Conservation (phyloP, 2,888 invertebrate species). For the Keiferia lycopersicella region DNA sequence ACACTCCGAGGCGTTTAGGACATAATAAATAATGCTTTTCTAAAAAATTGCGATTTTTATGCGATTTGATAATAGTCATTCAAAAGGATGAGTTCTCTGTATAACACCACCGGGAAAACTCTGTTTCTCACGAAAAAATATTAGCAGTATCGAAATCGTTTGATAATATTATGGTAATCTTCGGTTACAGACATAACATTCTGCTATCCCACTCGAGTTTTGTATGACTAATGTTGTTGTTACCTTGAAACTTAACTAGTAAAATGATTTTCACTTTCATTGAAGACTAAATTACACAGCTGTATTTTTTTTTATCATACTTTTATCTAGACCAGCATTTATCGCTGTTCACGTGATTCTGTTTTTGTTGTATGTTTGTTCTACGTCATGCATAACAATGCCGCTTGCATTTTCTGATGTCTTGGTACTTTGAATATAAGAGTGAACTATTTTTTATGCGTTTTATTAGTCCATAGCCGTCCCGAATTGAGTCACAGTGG, state of each 20-base stretch:
- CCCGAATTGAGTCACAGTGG: too few species aligned
- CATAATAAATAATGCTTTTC: too few species aligned
- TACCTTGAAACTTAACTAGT: conserved; percentile 5
- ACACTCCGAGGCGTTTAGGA: too few species aligned
- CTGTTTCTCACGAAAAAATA: too few species aligned
- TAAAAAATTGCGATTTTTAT: too few species aligned
- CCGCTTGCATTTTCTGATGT: neutral
- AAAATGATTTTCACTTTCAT: conserved; percentile 15
- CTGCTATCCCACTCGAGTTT: neutral
- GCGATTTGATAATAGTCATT: too few species aligned
- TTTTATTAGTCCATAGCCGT: too few species aligned
- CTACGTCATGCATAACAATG: neutral
- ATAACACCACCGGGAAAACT: too few species aligned
- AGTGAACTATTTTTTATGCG: neutral
- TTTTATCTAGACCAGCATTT: neutral
- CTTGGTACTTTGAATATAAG: neutral
- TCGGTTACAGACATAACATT: neutral
- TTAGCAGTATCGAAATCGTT: too few species aligned
- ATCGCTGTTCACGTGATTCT: neutral
- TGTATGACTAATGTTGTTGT: neutral
- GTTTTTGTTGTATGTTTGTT: conserved; percentile 4
- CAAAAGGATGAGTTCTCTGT: too few species aligned
- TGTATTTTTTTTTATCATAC: neutral
- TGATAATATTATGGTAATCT: neutral
- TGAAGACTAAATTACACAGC: neutral